Evolutionary conservation across 2,888 invertebrate species (phyloP).

Genomic region (Caenorhabditis sulstoni): DNA sequence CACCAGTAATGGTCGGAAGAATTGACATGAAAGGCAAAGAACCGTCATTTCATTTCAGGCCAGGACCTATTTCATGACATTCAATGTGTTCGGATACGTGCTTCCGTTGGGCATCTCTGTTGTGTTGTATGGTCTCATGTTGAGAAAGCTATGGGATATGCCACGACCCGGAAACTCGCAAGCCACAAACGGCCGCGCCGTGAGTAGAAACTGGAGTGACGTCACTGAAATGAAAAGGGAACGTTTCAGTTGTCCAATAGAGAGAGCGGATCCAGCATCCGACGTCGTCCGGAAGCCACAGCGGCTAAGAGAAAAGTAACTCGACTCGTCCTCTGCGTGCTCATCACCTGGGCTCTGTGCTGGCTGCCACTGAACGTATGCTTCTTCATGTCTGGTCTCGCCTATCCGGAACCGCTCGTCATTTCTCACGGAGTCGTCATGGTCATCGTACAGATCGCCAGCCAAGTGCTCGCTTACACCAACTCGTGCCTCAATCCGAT

Average conservation of each 20-base stretch:
- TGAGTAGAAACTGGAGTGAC: neutral
- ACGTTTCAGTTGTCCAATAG: slow-evolving; percentile 20
- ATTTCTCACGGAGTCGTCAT: slow-evolving; percentile 75
- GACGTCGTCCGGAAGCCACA: slow-evolving; percentile 74
- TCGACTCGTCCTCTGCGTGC: slow-evolving; percentile 87
- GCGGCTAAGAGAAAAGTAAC: slow-evolving; percentile 85
- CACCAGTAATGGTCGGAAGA: slow-evolving; percentile 63
- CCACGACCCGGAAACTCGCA: slow-evolving; percentile 71
- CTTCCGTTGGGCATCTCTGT: slow-evolving; percentile 91
- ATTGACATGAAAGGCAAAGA: too few species aligned
- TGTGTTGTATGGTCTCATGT: slow-evolving; percentile 91
- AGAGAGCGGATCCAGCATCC: slow-evolving; percentile 56
- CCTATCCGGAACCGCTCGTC: slow-evolving; percentile 78
- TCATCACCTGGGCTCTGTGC: slow-evolving; percentile 91
- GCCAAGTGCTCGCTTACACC: slow-evolving; percentile 86
- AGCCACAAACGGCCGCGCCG: slow-evolving; percentile 22
- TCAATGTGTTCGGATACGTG: slow-evolving; percentile 91
- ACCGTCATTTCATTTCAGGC: slow-evolving; percentile 64
- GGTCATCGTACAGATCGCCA: slow-evolving; percentile 77
- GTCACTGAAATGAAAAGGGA: neutral
- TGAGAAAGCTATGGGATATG: slow-evolving; percentile 88
- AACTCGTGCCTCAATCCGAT: slow-evolving; percentile 96
- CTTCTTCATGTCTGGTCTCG: slow-evolving; percentile 80
- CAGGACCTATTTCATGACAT: slow-evolving; percentile 85
- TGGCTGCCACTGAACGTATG: slow-evolving; percentile 93